Percentiles rank a stretch among this genome's conserved stretches.
phyloP scores from a whole-genome alignment of 2,113 vertebrate species.

The Climacteris rufus region DNA sequence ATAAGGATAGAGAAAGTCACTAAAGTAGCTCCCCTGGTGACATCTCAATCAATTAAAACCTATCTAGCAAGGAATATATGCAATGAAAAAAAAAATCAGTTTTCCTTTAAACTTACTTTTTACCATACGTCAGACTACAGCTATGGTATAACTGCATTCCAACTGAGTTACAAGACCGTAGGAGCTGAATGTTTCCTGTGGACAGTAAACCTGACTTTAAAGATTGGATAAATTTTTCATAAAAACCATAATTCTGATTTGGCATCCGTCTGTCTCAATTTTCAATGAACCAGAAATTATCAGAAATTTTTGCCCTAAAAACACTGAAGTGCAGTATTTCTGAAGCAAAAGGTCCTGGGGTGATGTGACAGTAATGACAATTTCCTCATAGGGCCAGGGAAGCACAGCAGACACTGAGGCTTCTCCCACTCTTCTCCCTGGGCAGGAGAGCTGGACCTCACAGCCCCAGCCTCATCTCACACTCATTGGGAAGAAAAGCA shows the following conservation, averaged over 20 bases:
- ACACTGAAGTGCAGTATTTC: neutral
- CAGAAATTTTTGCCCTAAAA: neutral
- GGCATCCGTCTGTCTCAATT: neutral
- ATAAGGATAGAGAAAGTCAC: neutral
- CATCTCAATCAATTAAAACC: neutral
- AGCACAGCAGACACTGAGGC: neutral
- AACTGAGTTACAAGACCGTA: neutral
- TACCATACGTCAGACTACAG: neutral
- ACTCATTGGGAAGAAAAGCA: neutral
- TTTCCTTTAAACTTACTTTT: neutral
- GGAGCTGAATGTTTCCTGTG: neutral
- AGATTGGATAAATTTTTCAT: neutral
- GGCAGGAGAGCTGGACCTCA: neutral
- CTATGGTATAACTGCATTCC: neutral
- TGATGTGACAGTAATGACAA: neutral
- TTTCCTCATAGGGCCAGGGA: neutral
- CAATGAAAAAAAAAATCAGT: neutral
- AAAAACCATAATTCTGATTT: neutral
- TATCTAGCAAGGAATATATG: neutral
- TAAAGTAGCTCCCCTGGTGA: neutral
- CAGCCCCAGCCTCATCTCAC: neutral
- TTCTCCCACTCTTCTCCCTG: neutral
- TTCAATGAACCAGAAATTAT: neutral
- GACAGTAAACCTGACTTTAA: neutral
- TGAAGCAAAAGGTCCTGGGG: neutral